Base-by-base conservation (phyloP, 2,797 vertebrate genomes). In the Pterois miles region DNA sequence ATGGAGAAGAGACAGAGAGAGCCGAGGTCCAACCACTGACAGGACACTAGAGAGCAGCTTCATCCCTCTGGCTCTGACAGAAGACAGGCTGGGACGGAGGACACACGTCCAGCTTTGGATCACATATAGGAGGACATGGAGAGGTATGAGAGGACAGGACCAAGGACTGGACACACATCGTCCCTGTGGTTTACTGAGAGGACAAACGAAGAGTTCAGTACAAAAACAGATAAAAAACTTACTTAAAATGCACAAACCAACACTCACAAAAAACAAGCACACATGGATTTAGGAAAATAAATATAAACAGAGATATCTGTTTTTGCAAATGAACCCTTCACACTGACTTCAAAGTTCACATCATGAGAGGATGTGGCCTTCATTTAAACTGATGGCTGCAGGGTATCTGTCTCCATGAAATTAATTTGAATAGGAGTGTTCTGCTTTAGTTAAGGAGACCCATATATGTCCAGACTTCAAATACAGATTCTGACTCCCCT, bases 21-120 rank as follows among this genome's bases (percentile, higher is more conserved):
- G 65, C 54, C 38, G 46, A 71, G 33, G 40, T 78, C 59, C 71
- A 65, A 65, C 36, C 31, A 29, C 54, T 66, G 78, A 85, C 46
- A 34, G 67, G 76, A 83, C 81, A 69, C 48, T 2, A 65, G 65
- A 71, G 83, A 83, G 65, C 57, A 65, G 78, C 34, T 71, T 20
- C 59, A 50, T 73, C 57, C 73, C 63, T 65, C 40, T 53, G 75
- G 64, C 76, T 76, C 53, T 46, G 58, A 58, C 63, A 54, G 70
- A 74, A 70, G 56, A 85, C 62, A 65, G 65, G 23, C 60, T 65
- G 36, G n/a, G 54, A 67, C 46, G 36, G 57, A 85, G 77, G 77
- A 78, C 71, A 73, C 46, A 56, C 77, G 80, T 74, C 38, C 53
- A 14, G 59, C 23, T 78, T 54, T 48, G 56, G 9, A 64, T 69